Percentiles rank a stretch among this genome's conserved stretches.
These are phyloP conservation scores for Clepsis dumicolana DNA, from an alignment of 2,888 invertebrate genomes.

Conservation along the genomic window DNA sequence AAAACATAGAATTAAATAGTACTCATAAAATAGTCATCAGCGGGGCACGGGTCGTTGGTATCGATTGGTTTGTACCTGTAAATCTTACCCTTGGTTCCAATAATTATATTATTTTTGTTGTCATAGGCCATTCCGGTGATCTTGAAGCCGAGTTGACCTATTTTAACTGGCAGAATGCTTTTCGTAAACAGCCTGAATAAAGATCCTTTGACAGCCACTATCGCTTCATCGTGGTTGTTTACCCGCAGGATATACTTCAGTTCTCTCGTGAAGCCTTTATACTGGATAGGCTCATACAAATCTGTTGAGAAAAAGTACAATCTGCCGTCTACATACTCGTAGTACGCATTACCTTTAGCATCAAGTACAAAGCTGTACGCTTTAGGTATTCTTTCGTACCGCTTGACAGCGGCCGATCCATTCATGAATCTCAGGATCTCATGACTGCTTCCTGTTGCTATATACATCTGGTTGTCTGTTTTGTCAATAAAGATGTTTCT, in stretches of 20 bases:
- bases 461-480: slow-evolving; percentile 74
- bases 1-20: slow-evolving; percentile 58
- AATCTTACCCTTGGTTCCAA: slow-evolving; percentile 80
- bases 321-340: slow-evolving; percentile 77
- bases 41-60: slow-evolving; percentile 72
- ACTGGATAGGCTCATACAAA: slow-evolving; percentile 75
- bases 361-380: slow-evolving; percentile 77
- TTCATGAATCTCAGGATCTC: slow-evolving; percentile 76
- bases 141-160: slow-evolving; percentile 75
- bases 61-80: slow-evolving; percentile 76
- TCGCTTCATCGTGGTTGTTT: slow-evolving; percentile 73
- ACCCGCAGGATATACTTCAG: slow-evolving; percentile 73
- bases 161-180: slow-evolving; percentile 71
- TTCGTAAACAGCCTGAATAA: slow-evolving; percentile 68
- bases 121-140: slow-evolving; percentile 78
- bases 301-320: slow-evolving; percentile 75
- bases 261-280: slow-evolving; percentile 78
- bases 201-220: slow-evolving; percentile 76
- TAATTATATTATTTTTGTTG: slow-evolving; percentile 71
- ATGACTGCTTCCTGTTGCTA: slow-evolving; percentile 71
- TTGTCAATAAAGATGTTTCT: slow-evolving; percentile 75
- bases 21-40: slow-evolving; percentile 79
- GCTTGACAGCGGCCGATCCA: slow-evolving; percentile 74
- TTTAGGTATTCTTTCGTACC: slow-evolving; percentile 75
- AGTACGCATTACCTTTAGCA: slow-evolving; percentile 71